phyloP scores from a whole-genome alignment of 2,888 invertebrate genomes.

The Nomada fucata region DNA sequence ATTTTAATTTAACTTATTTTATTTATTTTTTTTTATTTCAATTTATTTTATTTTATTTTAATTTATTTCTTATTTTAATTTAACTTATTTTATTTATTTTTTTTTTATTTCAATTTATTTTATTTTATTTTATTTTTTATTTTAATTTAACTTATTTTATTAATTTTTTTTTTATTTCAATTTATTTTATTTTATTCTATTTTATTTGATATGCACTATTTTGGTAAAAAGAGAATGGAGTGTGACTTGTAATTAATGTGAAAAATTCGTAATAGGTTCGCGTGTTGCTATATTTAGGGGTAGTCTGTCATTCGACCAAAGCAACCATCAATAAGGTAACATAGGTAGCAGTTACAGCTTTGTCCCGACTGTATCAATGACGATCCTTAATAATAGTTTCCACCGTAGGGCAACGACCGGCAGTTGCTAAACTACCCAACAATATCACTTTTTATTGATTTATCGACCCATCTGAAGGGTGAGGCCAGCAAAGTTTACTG shows the following conservation, averaged over 20 bases:
- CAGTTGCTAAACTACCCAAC: constrained; percentile 7
- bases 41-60: no score
- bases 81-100: no score
- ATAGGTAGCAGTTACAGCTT: background rate
- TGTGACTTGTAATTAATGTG: background rate
- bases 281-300: no score
- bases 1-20: no score
- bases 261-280: background rate
- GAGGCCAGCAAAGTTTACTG: constrained; percentile 6
- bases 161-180: no score
- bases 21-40: no score
- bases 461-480: constrained; percentile 50
- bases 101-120: no score
- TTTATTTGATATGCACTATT: no score
- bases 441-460: constrained; percentile 50
- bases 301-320: background rate
- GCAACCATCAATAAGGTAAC: background rate
- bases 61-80: no score
- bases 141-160: no score
- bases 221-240: background rate
- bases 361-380: constrained; percentile 4
- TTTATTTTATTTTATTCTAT: no score
- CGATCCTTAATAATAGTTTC: constrained; percentile 44
- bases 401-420: constrained; percentile 44
- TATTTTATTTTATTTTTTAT: no score